Percentiles rank a stretch among this genome's conserved stretches.
These are phyloP conservation scores for Nomada ferruginata DNA, from an alignment of 2,888 invertebrate genomes.

Conservation along the genomic window DNA sequence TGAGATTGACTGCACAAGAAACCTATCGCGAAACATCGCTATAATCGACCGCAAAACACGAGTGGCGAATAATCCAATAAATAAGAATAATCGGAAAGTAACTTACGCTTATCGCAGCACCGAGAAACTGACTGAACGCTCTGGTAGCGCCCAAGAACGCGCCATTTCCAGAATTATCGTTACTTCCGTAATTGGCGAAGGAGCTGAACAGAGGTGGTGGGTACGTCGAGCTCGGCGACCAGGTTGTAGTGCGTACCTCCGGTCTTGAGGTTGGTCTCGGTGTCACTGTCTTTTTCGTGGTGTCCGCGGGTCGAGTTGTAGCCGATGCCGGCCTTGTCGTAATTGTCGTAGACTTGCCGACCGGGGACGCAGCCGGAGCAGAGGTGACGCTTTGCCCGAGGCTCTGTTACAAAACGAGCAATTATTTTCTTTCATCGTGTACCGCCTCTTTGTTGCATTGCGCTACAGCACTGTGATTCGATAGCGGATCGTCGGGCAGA, in stretches of 20 bases:
- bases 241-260: conserved; percentile 73
- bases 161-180: conserved; percentile 45
- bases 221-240: conserved; percentile 81
- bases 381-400: conserved; percentile 49
- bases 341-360: conserved; percentile 50
- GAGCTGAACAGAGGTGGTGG: conserved; percentile 81
- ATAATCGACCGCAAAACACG: too few species aligned
- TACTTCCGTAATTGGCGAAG: conserved; percentile 74
- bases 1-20: too few species aligned
- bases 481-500: background rate
- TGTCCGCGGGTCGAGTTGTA: conserved; percentile 35
- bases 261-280: conserved; percentile 81
- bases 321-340: conserved; percentile 50
- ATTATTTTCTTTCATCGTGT: conserved; percentile 57
- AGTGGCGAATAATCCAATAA: background rate
- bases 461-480: background rate
- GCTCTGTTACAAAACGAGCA: conserved; percentile 81
- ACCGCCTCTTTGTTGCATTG: conserved; percentile 1
- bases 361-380: conserved; percentile 45
- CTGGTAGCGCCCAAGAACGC: conserved; percentile 88
- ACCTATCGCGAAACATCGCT: too few species aligned
- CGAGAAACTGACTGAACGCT: conserved; percentile 91
- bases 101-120: conserved; percentile 90
- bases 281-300: conserved; percentile 54
- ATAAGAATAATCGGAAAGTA: background rate